Conservation (phyloP, 2,113 vertebrate species). For the Illadopsis cleaveri region DNA sequence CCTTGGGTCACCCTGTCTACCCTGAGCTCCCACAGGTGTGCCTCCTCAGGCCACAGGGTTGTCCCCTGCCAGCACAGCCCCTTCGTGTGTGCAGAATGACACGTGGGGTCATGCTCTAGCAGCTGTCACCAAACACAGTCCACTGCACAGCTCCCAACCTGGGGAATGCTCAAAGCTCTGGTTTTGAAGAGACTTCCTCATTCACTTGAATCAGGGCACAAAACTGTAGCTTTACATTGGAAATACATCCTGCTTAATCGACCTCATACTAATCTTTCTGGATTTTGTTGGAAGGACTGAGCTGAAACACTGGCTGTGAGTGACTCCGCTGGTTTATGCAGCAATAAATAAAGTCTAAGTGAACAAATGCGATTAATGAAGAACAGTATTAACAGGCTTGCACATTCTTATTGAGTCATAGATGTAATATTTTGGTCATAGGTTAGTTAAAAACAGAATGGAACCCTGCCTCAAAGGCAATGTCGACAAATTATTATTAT, state of each 20-base stretch:
- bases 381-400: conserved; percentile 19
- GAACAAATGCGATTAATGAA: conserved; percentile 1
- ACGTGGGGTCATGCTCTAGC: rapidly evolving
- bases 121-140: neutral
- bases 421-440: conserved; percentile 52
- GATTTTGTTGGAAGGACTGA: conserved; percentile 15
- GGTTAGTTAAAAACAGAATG: conserved; percentile 48
- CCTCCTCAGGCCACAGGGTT: neutral
- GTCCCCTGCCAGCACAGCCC: neutral
- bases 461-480: conserved; percentile 52
- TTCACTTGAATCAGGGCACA: neutral
- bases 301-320: conserved; percentile 18
- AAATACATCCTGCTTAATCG: neutral
- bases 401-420: conserved; percentile 29
- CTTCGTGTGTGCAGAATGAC: rapidly evolving
- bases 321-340: conserved; percentile 22
- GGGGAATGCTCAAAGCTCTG: neutral
- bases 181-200: neutral
- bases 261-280: conserved; percentile 15
- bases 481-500: neutral
- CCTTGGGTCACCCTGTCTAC: neutral
- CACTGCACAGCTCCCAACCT: neutral
- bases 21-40: neutral
- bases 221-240: neutral
- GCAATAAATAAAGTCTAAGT: conserved; percentile 64